These are phyloP conservation scores for Tragelaphus buxtoni DNA, from an alignment of 2,113 vertebrate species.

Conservation along the genomic window DNA sequence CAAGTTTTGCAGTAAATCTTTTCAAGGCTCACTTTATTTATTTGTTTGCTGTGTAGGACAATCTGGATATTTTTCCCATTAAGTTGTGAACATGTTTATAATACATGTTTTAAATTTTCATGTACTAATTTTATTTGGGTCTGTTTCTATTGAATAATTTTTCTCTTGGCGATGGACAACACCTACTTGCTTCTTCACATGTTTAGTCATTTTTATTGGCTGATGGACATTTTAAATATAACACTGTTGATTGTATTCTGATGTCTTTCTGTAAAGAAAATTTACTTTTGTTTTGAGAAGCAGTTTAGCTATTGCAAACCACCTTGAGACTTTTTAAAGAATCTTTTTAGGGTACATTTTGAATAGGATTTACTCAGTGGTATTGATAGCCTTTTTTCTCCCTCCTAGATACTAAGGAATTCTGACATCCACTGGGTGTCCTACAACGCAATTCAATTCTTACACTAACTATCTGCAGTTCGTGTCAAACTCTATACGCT, in stretches of 20 bases:
- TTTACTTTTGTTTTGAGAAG: background rate
- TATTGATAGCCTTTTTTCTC: background rate
- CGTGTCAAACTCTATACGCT: background rate
- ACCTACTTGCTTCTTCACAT: background rate
- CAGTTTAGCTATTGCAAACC: background rate
- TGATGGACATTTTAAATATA: background rate
- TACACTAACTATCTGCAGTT: background rate
- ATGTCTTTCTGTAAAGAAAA: background rate
- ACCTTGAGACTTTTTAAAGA: background rate
- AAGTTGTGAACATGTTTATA: background rate
- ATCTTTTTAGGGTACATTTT: background rate
- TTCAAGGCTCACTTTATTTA: background rate
- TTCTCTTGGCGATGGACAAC: background rate
- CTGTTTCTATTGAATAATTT: background rate
- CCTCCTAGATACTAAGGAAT: background rate
- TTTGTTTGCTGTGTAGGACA: background rate
- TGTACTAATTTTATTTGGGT: background rate
- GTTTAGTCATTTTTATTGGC: background rate
- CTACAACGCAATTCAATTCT: background rate
- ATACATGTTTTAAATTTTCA: background rate
- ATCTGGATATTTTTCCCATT: background rate
- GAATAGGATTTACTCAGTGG: background rate
- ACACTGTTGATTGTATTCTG: background rate
- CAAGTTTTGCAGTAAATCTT: background rate
- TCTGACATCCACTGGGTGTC: background rate